Conservation (phyloP, 2,888 invertebrate genomes). For the Cenopis cana region DNA sequence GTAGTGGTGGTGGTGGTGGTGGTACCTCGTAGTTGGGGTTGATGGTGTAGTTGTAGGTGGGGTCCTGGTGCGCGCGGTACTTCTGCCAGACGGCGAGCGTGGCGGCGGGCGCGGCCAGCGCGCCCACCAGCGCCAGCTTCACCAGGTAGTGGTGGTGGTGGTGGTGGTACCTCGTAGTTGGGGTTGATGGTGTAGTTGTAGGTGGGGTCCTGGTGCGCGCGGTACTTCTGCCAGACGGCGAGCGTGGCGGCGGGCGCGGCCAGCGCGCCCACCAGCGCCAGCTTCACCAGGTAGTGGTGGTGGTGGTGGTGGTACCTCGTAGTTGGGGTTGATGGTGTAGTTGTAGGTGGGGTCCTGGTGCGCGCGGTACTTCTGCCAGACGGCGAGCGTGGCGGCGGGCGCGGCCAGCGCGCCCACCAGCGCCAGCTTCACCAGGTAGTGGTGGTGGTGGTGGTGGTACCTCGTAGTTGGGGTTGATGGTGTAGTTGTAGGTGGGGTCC, state of each 20-base stretch:
- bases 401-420: slow-evolving; percentile 95
- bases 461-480: too few relatives aligned
- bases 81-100: slow-evolving; percentile 96
- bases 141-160: too few relatives aligned
- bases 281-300: slow-evolving; percentile 96
- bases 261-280: slow-evolving; percentile 93
- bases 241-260: slow-evolving; percentile 95
- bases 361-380: slow-evolving; percentile 96
- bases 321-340: slow-evolving; percentile 93
- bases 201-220: slow-evolving; percentile 95
- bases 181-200: slow-evolving; percentile 95
- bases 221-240: slow-evolving; percentile 95
- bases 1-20: too few relatives aligned
- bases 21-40: slow-evolving; percentile 92
- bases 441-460: too few relatives aligned
- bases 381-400: slow-evolving; percentile 92
- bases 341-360: slow-evolving; percentile 96
- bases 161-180: slow-evolving; percentile 91
- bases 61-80: slow-evolving; percentile 94
- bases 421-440: slow-evolving; percentile 95
- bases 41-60: slow-evolving; percentile 95
- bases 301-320: slow-evolving; percentile 90
- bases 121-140: slow-evolving; percentile 93
- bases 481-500: too few relatives aligned
- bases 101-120: slow-evolving; percentile 94